A percentile compares a stretch with the other conserved stretches of the same genome.
phyloP scores from a whole-genome alignment of 2,888 invertebrate species.

The Piscicola geometra region DNA sequence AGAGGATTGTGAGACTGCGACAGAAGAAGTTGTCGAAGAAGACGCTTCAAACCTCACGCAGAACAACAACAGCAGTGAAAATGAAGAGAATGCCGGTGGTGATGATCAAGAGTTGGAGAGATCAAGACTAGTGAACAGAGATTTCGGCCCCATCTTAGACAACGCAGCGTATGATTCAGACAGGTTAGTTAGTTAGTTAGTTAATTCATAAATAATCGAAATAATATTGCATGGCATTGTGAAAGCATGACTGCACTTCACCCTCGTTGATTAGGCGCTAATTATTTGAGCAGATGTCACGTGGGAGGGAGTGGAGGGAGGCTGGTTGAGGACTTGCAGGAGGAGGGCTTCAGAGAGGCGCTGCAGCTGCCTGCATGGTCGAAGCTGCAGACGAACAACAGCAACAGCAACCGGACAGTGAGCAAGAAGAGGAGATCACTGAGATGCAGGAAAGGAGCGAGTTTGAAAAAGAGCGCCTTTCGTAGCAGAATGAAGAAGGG shows the following conservation, averaged over 20 bases:
- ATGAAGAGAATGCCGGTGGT: background rate
- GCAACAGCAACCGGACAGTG: background rate
- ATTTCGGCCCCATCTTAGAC: background rate
- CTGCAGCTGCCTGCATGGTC: background rate
- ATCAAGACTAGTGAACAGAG: background rate
- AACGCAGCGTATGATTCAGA: background rate
- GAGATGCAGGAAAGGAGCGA: background rate
- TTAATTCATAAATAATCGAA: no score
- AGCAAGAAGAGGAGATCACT: background rate
- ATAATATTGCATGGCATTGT: no score
- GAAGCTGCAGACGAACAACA: background rate
- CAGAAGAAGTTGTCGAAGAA: background rate
- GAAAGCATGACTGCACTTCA: no score
- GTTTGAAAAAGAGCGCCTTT: no score
- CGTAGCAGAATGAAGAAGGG: background rate
- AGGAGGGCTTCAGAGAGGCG: background rate
- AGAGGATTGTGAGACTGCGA: no score
- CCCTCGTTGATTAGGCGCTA: no score
- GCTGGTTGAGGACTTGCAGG: background rate
- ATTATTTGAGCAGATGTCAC: background rate
- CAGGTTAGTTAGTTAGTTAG: no score
- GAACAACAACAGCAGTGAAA: background rate
- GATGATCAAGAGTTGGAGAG: no score
- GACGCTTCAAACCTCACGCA: constrained; percentile 1
- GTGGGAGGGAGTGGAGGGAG: constrained; percentile 1